Evolutionary conservation across 2,797 vertebrate genomes (phyloP), one percentile per base, ranked within the genome.

Genomic region (Lateolabrax maculatus): DNA sequence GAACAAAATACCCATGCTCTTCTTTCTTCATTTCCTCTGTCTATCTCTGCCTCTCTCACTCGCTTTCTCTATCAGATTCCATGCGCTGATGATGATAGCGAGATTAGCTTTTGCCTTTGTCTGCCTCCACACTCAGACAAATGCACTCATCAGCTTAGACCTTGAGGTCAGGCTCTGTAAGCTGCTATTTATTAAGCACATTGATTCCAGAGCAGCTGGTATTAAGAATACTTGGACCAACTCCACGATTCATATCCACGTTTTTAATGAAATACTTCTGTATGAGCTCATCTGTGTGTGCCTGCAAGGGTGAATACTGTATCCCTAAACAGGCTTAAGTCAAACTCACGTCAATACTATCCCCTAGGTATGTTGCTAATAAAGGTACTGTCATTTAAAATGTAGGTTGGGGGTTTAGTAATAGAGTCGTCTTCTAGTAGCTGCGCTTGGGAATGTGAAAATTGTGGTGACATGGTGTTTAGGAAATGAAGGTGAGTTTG

Each of bases 121-220:
- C 79, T 85, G 89, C 79, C 67, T 83, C 80, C 77, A 83, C 83
- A 51, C 84, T 85, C 84, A 89, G 88, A 94, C 84, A 92, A 92
- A 93, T 90, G 87, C 77, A 72, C 87, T 93, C 90, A 90, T 94
- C 89, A 89, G 82, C 67, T 68, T 44, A 57, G 82, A 92, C 90
- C 90, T 91, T 4, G 71, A 82, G 92, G 92, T 93, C 87, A 87
- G 79, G 63, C 57, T 87, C 79, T 79, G 85, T 87, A 89, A 92
- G 90, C 83, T 83, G 78, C 90, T 89, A 92, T 94, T 93, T 94
- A 94, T 93, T 93, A 92, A 84, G 60, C 31, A 61, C 85, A 92
- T 89, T 88, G 91, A 93, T 92, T 93, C 76, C 90, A 85, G 68
- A 79, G 83, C 81, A 77, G 87, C 77, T 72, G 39, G 67, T 87